A percentile compares a stretch with the other conserved stretches of the same genome.
These are phyloP conservation scores for Pogonophryne albipinna DNA, from an alignment of 2,797 vertebrate genomes.

Conservation along the genomic window DNA sequence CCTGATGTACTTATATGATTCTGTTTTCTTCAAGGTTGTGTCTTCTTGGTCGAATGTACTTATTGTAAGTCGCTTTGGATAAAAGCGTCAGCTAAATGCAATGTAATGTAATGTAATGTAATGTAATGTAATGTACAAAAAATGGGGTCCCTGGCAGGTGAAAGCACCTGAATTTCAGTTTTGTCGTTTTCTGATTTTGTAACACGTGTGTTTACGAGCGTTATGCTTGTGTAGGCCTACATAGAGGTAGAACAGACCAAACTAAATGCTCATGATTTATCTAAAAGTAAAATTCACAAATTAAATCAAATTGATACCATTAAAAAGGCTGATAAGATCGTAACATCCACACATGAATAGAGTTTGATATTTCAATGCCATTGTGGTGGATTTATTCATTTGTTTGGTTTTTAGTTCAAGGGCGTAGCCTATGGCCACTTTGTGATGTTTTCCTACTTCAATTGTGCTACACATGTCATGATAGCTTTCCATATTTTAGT, in stretches of 20 bases:
- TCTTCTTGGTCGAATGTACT: too few species aligned
- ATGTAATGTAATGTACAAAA: too few species aligned
- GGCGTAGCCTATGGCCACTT: too few species aligned
- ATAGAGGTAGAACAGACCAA: neutral
- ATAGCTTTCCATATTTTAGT: neutral
- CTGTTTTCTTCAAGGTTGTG: too few species aligned
- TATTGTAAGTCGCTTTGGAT: too few species aligned
- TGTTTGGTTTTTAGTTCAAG: neutral
- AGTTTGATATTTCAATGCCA: too few species aligned
- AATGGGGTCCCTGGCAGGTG: neutral
- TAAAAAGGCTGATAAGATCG: neutral
- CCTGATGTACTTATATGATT: too few species aligned
- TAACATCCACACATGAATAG: neutral
- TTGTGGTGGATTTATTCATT: neutral
- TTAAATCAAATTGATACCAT: neutral
- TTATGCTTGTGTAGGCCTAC: too few species aligned
- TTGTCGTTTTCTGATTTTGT: neutral
- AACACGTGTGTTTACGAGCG: neutral
- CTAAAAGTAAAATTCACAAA: neutral
- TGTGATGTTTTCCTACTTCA: too few species aligned
- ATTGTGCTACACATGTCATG: neutral
- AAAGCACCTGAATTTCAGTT: neutral
- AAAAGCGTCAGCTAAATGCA: too few species aligned
- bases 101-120: too few species aligned
- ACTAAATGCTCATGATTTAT: neutral